These are phyloP conservation scores for Pseudoips prasinana DNA, from an alignment of 2,888 invertebrate genomes.

Conservation along the genomic window DNA sequence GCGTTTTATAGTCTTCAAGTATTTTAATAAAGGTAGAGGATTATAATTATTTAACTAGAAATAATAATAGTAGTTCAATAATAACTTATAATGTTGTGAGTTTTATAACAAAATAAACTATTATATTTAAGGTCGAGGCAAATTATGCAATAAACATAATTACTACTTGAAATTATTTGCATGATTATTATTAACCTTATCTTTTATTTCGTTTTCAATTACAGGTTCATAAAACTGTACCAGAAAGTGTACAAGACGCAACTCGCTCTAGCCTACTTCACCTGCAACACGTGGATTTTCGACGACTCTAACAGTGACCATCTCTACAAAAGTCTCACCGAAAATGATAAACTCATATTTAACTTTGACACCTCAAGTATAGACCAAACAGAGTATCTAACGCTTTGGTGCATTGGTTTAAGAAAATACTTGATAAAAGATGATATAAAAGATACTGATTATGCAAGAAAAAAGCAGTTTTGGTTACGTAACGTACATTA, in stretches of 20 bases:
- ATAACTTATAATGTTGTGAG: too few species aligned
- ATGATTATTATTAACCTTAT: too few species aligned
- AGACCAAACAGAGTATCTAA: slow-evolving; percentile 23
- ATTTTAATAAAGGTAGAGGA: too few species aligned
- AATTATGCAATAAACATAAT: too few species aligned
- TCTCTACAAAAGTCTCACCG: slow-evolving; percentile 13
- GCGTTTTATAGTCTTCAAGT: too few species aligned
- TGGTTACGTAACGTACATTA: slow-evolving; percentile 21
- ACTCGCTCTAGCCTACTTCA: slow-evolving; percentile 25
- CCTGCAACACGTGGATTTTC: slow-evolving; percentile 29
- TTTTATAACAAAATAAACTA: too few species aligned
- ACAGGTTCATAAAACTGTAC: slow-evolving; percentile 33
- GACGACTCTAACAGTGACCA: slow-evolving; percentile 21
- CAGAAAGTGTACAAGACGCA: slow-evolving; percentile 27
- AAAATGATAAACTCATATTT: slow-evolving; percentile 26
- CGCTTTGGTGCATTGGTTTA: slow-evolving; percentile 27
- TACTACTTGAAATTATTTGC: too few species aligned
- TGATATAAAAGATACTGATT: slow-evolving; percentile 21
- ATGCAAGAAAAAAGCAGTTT: slow-evolving; percentile 20
- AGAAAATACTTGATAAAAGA: slow-evolving; percentile 32
- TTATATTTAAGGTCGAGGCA: too few species aligned
- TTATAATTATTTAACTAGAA: too few species aligned
- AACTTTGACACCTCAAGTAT: slow-evolving; percentile 33
- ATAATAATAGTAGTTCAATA: too few species aligned
- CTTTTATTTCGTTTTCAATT: slow-evolving; percentile 6